A percentile compares a stretch with the other conserved stretches of the same genome.
phyloP scores from a whole-genome alignment of 1,140 invertebrate species.

The Mercenaria mercenaria region DNA sequence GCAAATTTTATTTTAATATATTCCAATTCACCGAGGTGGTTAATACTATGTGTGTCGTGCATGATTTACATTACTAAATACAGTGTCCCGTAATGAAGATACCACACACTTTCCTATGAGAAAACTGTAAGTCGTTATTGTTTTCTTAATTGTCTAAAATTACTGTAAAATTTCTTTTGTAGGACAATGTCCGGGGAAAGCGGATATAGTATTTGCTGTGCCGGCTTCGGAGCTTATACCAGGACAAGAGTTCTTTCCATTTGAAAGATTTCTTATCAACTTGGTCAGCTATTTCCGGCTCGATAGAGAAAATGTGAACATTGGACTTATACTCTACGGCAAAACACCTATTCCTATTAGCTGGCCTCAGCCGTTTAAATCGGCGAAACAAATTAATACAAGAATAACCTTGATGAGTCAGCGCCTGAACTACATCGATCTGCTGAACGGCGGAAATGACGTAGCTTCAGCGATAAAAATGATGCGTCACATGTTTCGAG shows the following conservation, averaged over 20 bases:
- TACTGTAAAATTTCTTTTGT: too few species aligned
- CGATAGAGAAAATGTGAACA: slow-evolving; percentile 65
- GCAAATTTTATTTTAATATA: too few species aligned
- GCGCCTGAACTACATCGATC: slow-evolving; percentile 55
- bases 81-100: too few species aligned
- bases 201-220: slow-evolving; percentile 70
- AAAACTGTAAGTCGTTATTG: too few species aligned
- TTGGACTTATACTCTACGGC: slow-evolving; percentile 73
- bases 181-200: slow-evolving; percentile 68
- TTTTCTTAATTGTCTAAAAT: too few species aligned
- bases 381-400: slow-evolving; percentile 68
- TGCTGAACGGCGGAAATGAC: slow-evolving; percentile 59
- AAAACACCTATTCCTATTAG: slow-evolving; percentile 63
- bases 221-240: slow-evolving; percentile 66
- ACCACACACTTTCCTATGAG: too few species aligned
- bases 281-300: slow-evolving; percentile 69
- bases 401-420: slow-evolving; percentile 71
- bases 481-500: slow-evolving; percentile 73
- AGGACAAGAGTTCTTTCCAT: slow-evolving; percentile 74
- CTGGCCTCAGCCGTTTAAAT: slow-evolving; percentile 69
- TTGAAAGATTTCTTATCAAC: slow-evolving; percentile 72
- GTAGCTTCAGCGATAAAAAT: slow-evolving; percentile 60
- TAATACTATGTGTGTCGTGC: too few species aligned
- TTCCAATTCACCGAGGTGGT: too few species aligned
- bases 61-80: too few species aligned